These are phyloP conservation scores for Siniperca knerii DNA, from an alignment of 2,113 vertebrate genomes.

Conservation along the genomic window DNA sequence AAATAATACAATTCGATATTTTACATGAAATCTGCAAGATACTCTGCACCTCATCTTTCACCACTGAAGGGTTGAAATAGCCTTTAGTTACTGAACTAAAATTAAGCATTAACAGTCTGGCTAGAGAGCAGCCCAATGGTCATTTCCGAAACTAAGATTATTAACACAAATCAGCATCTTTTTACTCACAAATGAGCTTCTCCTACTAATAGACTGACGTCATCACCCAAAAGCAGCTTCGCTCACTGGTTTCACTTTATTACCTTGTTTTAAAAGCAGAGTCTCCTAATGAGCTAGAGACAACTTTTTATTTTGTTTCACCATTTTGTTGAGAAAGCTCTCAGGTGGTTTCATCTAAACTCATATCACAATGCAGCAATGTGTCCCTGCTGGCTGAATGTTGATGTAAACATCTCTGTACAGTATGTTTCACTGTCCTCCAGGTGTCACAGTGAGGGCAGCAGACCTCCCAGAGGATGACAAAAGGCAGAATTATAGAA, in stretches of 20 bases:
- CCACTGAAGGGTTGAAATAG: not conserved
- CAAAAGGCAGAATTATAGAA: slow-evolving; percentile 21
- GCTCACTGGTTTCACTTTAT: not conserved
- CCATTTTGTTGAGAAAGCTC: not conserved
- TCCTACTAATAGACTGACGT: not conserved
- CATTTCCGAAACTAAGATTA: not conserved
- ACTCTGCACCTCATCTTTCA: not conserved
- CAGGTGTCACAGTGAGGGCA: slow-evolving; percentile 16
- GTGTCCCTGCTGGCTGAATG: not conserved
- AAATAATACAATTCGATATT: not conserved
- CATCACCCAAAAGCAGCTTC: not conserved
- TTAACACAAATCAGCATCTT: not conserved
- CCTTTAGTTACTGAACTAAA: not conserved
- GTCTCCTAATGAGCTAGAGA: not conserved
- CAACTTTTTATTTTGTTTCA: not conserved
- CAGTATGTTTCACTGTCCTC: not conserved
- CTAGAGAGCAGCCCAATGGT: not conserved
- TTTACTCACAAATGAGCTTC: not conserved
- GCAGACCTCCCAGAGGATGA: slow-evolving; percentile 26
- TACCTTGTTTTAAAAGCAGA: not conserved
- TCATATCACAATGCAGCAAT: not conserved
- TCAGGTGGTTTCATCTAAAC: not conserved
- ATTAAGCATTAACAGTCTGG: not conserved
- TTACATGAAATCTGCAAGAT: not conserved
- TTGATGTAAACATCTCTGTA: slow-evolving; percentile 28